Evolutionary conservation across 2,888 invertebrate genomes (phyloP), one percentile per base, ranked within the genome.

Genomic region (Pristionchus exspectatus): DNA sequence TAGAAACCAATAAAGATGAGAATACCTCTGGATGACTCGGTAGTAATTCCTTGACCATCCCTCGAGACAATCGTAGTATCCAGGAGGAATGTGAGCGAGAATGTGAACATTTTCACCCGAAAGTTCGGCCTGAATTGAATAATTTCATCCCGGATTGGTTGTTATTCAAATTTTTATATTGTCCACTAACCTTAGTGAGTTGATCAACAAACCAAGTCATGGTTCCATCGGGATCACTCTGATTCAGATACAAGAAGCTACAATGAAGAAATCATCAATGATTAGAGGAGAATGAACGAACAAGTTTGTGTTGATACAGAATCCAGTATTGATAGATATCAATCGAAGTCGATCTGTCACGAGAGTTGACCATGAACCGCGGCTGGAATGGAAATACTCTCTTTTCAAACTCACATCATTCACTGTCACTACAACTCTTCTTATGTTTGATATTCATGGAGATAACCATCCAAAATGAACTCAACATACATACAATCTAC

Each of bases 1-100:
- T 2, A 59, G 0, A 59, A n/a, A 33, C 56, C 16, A 84, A 27
- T n/a, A n/a, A 84, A 59, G 12, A 1, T 12, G 30, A 83, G 5
- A 2, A 83, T 54, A 95, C 94, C 95, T 93, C 91, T 95, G 96
- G 33, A 96, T 92, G 88, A 96, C 95, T 69, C 95, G 94, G 90
- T 96, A 95, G 90, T 95, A 96, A 95, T 98, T 98, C 92, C 98
- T 97, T 10, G 98, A 98, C 97, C 98, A 98, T 0, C 97, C 96
- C 66, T 96, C 95, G 89, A 97, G 96, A 91, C 97, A 97, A 91
- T 97, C 97, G 24, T 95, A 94, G 9, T 96, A 96, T 18, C 97
- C 97, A 0, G 97, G 96, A 0, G 98, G 98, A 84, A 98, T 96
- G 94, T 98, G 98, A 0, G 97, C 96, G 87, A 98, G 96, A 63